Conservation (phyloP, 1,140 invertebrate genomes). For the Subanguina moxae region DNA sequence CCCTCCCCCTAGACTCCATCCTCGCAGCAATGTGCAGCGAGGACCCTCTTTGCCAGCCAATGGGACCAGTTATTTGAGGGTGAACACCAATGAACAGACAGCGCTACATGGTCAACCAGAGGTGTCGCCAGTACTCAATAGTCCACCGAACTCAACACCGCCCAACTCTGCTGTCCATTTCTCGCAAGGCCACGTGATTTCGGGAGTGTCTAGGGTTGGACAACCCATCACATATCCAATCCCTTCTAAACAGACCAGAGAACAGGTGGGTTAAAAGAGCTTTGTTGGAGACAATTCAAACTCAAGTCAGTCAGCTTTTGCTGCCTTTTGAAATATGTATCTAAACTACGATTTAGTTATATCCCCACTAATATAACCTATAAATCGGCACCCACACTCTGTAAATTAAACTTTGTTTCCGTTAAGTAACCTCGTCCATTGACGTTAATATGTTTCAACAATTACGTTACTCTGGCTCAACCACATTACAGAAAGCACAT, state of each 20-base stretch:
- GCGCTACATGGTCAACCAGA: background rate
- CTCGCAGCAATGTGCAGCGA: background rate
- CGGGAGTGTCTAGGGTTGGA: slow-evolving; percentile 21
- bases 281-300: background rate
- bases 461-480: no score
- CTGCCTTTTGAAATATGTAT: no score
- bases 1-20: background rate
- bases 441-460: no score
- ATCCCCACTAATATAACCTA: no score
- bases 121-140: background rate
- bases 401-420: no score
- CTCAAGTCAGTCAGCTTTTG: no score
- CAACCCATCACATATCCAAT: slow-evolving; percentile 45
- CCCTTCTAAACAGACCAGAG: slow-evolving; percentile 8
- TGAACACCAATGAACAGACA: background rate
- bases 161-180: slow-evolving; percentile 7
- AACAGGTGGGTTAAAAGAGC: slow-evolving; percentile 5
- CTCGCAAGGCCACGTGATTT: slow-evolving; percentile 43
- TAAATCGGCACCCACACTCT: no score
- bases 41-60: background rate
- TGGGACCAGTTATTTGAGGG: background rate
- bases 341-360: no score
- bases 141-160: background rate
- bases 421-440: no score
- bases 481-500: no score